Evolutionary conservation across 2,113 vertebrate genomes (phyloP), one percentile per base, ranked within the genome.

Genomic region (Tenrec ecaudatus): DNA sequence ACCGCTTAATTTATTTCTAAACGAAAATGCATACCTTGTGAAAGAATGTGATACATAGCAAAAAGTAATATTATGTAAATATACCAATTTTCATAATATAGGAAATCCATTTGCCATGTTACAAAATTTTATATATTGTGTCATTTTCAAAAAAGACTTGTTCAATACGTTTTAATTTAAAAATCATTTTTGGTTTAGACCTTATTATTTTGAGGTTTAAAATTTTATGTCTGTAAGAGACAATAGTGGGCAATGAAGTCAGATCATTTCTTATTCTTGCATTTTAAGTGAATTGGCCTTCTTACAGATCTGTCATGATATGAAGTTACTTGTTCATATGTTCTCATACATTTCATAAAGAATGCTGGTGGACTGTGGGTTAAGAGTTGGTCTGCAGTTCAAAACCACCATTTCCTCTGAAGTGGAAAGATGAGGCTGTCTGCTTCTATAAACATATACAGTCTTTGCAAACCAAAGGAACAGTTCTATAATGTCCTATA

Each of bases 241-340:
- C 6, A 58, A 80, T 29, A 68, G 16, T 15, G 47, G 4, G 19
- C 57, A 82, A 38, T 40, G 17, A 87, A 82, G 33, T 76, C 33
- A 83, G 69, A 31, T 4, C 19, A 79, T 38, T 43, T 40, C 8
- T 29, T 23, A 73, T 33, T 6, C 6, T 53, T 68, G 5, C 82
- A 31, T 40, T 94, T 82, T 64, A 77, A 82, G 82, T 94, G 29
- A 89, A 86, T 85, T 91, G 23, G 2, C 43, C 57, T 77, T 69
- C 12, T 66, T 76, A 64, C 20, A 57, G 7, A 82, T 33, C 9
- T 71, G 2, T 64, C 4, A 12, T 73, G 17, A 43, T 71, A 7
- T 78, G 62, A 22, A 83, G 58, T 20, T 53, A 31, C 47, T 85
- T 73, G 62, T 84, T 60, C 31, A n/a, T n/a, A n/a, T n/a, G 12